Evolutionary conservation across 2,113 vertebrate species (phyloP), one percentile per base, ranked within the genome.

Genomic region (Isichthys henryi): DNA sequence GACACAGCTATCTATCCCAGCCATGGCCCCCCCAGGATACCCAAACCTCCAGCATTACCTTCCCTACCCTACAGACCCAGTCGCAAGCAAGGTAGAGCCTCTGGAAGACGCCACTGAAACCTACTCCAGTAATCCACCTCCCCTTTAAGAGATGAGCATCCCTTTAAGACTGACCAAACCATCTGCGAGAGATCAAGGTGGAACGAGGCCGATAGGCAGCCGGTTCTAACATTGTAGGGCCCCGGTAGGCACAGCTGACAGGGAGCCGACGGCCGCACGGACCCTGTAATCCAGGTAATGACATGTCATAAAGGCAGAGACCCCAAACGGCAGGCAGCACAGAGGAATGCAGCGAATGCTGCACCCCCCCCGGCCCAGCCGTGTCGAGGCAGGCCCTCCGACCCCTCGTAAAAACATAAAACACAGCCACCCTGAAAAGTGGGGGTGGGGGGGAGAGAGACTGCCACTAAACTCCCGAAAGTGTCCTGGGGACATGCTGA

Each of bases 271-370:
- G 11, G 70, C 11, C 31, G 9, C 35, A 7, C 70, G 11, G 70
- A 77, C 89, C 89, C 90, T 91, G 90, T 90, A 90, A 92, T 89
- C 90, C 83, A 88, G 82, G 66, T 91, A 91, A 92, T 91, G 85
- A 86, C 66, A 91, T 82, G 90, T 80, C 49, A 58, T 84, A 90
- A 89, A 85, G 70, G 83, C 85, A 46, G 35, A 49, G 84, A 90
- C 53, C 23, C 27, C 50, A 35, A 53, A 88, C 43, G 52, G 80
- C 21, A 52, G 89, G 89, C 87, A 56, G 17, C 21, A 35, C 39
- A 4, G 74, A 70, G 84, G 89, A 91, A 91, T 90, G 88, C 89
- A 39, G 88, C 88, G 77, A 85, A 13, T 5, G 62, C 49, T 43
- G 62, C 46, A 56, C 27, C 80, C 31, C 80, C 31, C 77, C 31